Evolutionary conservation across 2,797 vertebrate genomes (phyloP), one percentile per base, ranked within the genome.

Genomic region (Esox masquinongy): DNA sequence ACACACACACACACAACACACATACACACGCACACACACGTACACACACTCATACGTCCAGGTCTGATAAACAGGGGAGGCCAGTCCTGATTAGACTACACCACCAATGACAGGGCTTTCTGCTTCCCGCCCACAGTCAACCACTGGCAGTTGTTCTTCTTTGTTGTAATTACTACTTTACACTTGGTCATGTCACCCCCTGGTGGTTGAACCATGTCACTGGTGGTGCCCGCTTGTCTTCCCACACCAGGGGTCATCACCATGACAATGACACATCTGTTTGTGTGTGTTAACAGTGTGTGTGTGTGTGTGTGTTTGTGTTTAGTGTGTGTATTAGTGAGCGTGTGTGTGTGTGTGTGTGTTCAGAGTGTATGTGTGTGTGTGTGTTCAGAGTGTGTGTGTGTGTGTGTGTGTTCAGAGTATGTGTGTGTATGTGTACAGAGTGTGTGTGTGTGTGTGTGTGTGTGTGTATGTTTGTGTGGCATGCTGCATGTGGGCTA

Each of bases 111-210:
- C 36, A 70, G 34, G 56, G 22, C 68, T 68, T 70, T 26, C 64
- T 31, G 50, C 70, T 75, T 24, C 47, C 68, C 16, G 74, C 2
- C 73, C 74, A 80, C 74, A 80, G 26, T 77, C 59, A 39, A 72
- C 9, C 76, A 59, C 78, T 74, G 61, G 22, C 56, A 24, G 72
- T 76, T 63, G 74, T 75, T 19, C 0, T n/a, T 86, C 74, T 91
- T 92, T 90, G 84, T 80, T 76, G 84, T 92, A 94, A 94, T 94
- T 92, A 90, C 76, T 84, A 78, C 75, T 69, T 92, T 93, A 79
- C 83, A 90, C 88, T 94, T 91, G 92, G 85, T 76, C 90, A 88
- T 94, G 92, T 89, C 94, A 90, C 94, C 94, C 92, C 91, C 93
- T 95, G 89, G 88, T 94, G 94, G 94, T 88, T 81, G 87, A 79